Base-by-base conservation (phyloP, 2,797 vertebrate species). In the Ctenopoma kingsleyae region DNA sequence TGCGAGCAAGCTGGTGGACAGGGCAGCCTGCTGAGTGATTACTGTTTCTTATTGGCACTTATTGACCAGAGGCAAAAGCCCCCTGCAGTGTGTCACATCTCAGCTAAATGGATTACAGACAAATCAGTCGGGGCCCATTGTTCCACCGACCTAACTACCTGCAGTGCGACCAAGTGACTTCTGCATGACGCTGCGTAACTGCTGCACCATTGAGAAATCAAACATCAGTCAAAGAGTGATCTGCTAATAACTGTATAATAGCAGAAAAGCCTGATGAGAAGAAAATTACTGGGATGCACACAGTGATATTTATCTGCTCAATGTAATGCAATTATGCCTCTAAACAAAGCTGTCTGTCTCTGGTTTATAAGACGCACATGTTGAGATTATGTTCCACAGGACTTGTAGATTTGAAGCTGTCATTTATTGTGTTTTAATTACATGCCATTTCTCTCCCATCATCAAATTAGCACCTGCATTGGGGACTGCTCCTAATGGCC, bases 361-460 rank as follows among this genome's bases (percentile, higher is more conserved):
- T 20, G 11, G 62, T 76, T 83, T 19, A 49, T 47, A 52, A 53
- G 55, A 41, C 58, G 51, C 47, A 57, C 62, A 65, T 44, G 57
- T 38, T 27, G 8, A 67, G 70, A 81, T 78, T 55, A 52, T 25
- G 60, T 56, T 70, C 77, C 71, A 76, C 58, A 36, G 56, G 68
- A 71, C 79, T 68, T 30, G 35, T 22, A 67, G 58, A 40, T 85
- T 79, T 83, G 75, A 57, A 67, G 53, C 75, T 69, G 61, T 83
- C 78, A 83, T 88, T 90, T 83, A 80, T 87, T 87, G 80, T 68
- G 56, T 90, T 92, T 92, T 92, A 93, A 92, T 91, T 90, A 91
- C 73, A 81, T 48, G 23, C 65, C 62, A 81, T 83, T 83, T 71
- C 58, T 83, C 78, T 85, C 57, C 75, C 75, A 78, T 88, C 89